Conservation (phyloP, 2,113 vertebrate genomes). For the Epinephelus lanceolatus region DNA sequence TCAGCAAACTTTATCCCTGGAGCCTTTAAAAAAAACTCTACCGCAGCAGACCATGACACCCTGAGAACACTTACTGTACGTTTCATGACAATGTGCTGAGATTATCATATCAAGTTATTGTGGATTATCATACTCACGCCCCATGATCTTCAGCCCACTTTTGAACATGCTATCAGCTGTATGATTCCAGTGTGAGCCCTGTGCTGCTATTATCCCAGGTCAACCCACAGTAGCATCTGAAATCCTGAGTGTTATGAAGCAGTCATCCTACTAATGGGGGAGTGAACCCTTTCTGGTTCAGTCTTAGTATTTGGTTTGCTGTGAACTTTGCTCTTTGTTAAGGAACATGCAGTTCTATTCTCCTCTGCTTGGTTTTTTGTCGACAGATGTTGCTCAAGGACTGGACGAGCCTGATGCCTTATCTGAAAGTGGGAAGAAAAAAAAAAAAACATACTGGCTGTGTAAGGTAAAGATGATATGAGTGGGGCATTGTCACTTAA, state of each 20-base stretch:
- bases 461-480: background rate
- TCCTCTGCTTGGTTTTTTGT: conserved; percentile 22
- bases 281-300: conserved; percentile 48
- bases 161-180: conserved; percentile 68
- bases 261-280: conserved; percentile 36
- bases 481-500: conserved; percentile 33
- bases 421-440: conserved; percentile 11
- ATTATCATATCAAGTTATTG: conserved; percentile 2
- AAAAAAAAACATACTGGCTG: background rate
- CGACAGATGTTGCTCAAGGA: conserved; percentile 62
- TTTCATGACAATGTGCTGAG: background rate
- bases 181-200: conserved; percentile 19
- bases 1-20: conserved; percentile 15
- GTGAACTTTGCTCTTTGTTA: conserved; percentile 84
- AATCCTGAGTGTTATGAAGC: conserved; percentile 30
- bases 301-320: conserved; percentile 76
- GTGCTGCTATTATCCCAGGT: conserved; percentile 26
- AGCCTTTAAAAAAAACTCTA: background rate
- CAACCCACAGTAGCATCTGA: conserved; percentile 37
- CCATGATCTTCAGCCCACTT: conserved; percentile 76
- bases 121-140: conserved; percentile 74
- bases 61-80: background rate
- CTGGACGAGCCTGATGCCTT: conserved; percentile 32
- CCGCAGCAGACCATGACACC: background rate
- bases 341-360: conserved; percentile 51